phyloP scores from a whole-genome alignment of 2,797 vertebrate species.

The Orestias chungarensis region DNA sequence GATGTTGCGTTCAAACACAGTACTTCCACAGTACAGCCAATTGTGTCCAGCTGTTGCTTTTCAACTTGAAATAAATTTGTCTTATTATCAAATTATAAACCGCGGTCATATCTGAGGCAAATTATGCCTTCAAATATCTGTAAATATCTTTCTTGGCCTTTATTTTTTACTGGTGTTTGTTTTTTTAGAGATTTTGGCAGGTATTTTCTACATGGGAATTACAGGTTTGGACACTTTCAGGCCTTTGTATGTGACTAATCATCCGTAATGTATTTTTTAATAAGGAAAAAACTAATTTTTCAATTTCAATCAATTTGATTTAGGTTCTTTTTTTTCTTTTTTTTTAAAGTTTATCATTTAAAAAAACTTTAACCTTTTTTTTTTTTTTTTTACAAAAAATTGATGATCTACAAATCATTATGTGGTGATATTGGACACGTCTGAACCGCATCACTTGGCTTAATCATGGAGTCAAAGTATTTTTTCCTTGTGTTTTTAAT shows the following conservation, averaged over 20 bases:
- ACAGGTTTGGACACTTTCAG: not conserved
- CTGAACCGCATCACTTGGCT: constrained; percentile 81
- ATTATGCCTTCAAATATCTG: not conserved
- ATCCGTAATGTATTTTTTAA: not conserved
- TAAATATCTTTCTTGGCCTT: not conserved
- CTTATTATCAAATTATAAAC: not conserved
- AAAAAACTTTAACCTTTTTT: too few species aligned
- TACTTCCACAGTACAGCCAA: too few species aligned
- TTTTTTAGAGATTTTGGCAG: not conserved
- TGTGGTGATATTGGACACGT: constrained; percentile 72
- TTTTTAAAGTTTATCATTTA: too few species aligned
- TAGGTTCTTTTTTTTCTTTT: not conserved
- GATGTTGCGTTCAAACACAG: too few species aligned
- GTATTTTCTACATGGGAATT: not conserved
- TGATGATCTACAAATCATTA: too few species aligned
- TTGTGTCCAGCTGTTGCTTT: not conserved
- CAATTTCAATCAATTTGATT: not conserved
- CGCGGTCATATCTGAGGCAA: not conserved
- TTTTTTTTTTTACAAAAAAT: not conserved
- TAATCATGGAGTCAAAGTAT: constrained; percentile 75
- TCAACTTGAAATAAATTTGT: not conserved
- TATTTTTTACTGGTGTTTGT: too few species aligned
- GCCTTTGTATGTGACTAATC: not conserved
- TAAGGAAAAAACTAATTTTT: not conserved
- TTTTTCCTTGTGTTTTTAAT: constrained; percentile 21